Percentiles rank a stretch among this genome's conserved stretches.
Evolutionary conservation across 2,113 vertebrate species (phyloP).

Genomic region (Vulpes ferrilata): DNA sequence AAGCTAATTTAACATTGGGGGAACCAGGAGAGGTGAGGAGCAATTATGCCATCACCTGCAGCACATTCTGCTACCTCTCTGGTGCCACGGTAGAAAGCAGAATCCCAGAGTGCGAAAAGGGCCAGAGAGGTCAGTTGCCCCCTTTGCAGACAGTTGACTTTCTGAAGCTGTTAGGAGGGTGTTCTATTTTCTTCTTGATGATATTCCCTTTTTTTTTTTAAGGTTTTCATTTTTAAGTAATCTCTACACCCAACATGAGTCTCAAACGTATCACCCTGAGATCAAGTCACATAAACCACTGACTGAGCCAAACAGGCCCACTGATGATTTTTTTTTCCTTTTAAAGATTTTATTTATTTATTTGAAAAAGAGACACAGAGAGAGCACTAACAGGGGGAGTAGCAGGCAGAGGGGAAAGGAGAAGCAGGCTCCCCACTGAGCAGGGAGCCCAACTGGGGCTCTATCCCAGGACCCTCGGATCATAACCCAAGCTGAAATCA

Average conservation of each 20-base stretch:
- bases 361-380: background rate
- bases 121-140: background rate
- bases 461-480: background rate
- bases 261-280: no score
- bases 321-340: no score
- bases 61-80: background rate
- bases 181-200: slow-evolving; percentile 29
- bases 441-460: background rate
- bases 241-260: no score
- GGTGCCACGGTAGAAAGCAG: background rate
- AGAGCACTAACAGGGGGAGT: no score
- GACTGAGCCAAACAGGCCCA: no score
- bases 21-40: slow-evolving; percentile 48
- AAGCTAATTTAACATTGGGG: slow-evolving; percentile 76
- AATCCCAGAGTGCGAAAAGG: slow-evolving; percentile 9
- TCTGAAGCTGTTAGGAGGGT: slow-evolving; percentile 19
- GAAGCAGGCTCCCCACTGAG: background rate
- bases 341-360: no score
- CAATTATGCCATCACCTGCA: slow-evolving; percentile 63
- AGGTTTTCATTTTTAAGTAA: background rate
- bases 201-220: background rate
- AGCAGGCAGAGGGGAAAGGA: no score
- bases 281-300: no score
- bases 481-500: background rate
- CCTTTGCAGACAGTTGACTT: slow-evolving; percentile 21